Evolutionary conservation across 1,140 invertebrate genomes (phyloP).

Genomic region (Dreissena rostriformis): DNA sequence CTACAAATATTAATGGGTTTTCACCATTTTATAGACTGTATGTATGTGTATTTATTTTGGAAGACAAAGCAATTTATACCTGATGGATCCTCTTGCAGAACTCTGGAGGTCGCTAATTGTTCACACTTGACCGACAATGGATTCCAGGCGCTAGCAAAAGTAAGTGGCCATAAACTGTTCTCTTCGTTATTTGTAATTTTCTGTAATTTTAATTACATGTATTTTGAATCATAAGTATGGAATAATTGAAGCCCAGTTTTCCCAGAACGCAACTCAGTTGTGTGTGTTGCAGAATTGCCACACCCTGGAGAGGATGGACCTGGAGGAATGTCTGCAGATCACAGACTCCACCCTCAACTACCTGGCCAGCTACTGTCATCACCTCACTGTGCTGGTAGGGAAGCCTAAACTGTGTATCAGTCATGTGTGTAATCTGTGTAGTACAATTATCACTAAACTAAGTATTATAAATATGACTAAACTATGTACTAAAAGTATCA

Average conservation of each 20-base stretch:
- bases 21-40: too few species aligned
- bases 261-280: not conserved
- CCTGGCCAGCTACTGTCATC: constrained; percentile 96
- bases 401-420: too few species aligned
- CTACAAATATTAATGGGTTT: too few species aligned
- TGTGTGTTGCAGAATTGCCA: constrained; percentile 90
- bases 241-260: not conserved
- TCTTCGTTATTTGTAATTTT: too few species aligned
- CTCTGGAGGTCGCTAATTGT: constrained; percentile 97
- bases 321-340: constrained; percentile 98
- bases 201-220: too few species aligned
- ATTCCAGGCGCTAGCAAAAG: constrained; percentile 95
- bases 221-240: too few species aligned
- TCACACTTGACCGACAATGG: constrained; percentile 97
- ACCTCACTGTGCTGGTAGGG: constrained; percentile 95
- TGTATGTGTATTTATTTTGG: too few species aligned
- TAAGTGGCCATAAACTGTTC: constrained; percentile 72
- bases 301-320: constrained; percentile 97
- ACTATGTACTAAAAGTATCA: too few species aligned
- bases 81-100: constrained; percentile 81
- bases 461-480: too few species aligned
- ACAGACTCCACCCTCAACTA: constrained; percentile 96
- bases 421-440: too few species aligned
- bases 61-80: not conserved
- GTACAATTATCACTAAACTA: too few species aligned